Percentiles rank a stretch among this genome's conserved stretches.
phyloP scores from a whole-genome alignment of 2,113 vertebrate species.

The Arothron firmamentum region DNA sequence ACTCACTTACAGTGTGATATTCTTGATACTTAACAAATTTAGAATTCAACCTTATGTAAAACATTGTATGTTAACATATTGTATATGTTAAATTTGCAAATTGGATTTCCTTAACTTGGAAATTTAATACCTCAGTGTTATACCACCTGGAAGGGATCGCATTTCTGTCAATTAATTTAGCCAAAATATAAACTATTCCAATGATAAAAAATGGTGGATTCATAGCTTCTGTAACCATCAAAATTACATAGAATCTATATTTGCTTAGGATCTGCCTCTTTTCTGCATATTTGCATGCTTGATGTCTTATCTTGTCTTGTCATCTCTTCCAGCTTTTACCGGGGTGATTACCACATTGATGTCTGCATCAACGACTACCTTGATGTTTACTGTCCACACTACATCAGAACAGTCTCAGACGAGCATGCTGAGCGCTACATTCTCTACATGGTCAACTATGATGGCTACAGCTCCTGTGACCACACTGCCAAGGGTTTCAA shows the following conservation, averaged over 20 bases:
- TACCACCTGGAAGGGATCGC: too few relatives aligned
- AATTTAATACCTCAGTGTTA: too few relatives aligned
- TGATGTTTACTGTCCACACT: conserved; percentile 97
- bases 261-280: neutral
- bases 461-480: conserved; percentile 96
- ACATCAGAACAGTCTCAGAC: conserved; percentile 84
- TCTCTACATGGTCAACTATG: conserved; percentile 99
- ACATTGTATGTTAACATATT: too few relatives aligned
- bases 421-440: conserved; percentile 91
- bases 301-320: neutral
- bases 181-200: too few relatives aligned
- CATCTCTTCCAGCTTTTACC: conserved; percentile 82
- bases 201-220: too few relatives aligned
- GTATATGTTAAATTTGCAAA: too few relatives aligned
- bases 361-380: conserved; percentile 99
- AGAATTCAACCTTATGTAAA: conserved; percentile 8
- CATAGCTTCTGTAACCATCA: too few relatives aligned
- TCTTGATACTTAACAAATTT: too few relatives aligned
- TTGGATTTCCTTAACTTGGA: too few relatives aligned
- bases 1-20: too few relatives aligned
- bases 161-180: too few relatives aligned
- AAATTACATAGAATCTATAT: too few relatives aligned
- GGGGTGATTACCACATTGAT: conserved; percentile 93
- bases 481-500: conserved; percentile 98
- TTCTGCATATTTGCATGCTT: neutral